These are phyloP conservation scores for Leguminivora glycinivorella DNA, from an alignment of 1,140 invertebrate species.

Conservation along the genomic window DNA sequence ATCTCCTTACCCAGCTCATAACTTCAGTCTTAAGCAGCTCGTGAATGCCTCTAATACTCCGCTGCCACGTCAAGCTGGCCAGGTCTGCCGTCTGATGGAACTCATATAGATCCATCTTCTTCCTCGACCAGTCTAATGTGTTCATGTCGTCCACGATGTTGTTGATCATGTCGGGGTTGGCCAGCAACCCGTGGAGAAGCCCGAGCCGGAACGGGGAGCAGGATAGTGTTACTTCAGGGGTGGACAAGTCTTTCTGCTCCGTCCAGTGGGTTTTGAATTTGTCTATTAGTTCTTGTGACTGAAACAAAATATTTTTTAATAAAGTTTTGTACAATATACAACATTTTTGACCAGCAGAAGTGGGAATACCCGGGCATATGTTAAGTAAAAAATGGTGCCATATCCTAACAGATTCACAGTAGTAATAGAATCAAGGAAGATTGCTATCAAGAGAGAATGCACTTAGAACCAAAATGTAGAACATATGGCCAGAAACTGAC, in stretches of 20 bases:
- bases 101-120: conserved; percentile 85
- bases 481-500: too few relatives aligned
- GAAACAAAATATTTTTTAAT: conserved; percentile 37
- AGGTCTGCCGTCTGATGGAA: conserved; percentile 85
- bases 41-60: conserved; percentile 78
- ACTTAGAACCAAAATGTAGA: too few relatives aligned
- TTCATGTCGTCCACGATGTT: conserved; percentile 82
- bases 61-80: conserved; percentile 77
- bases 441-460: too few relatives aligned
- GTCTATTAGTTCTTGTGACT: conserved; percentile 63
- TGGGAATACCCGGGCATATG: too few relatives aligned
- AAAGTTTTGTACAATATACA: not conserved
- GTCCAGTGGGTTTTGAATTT: conserved; percentile 59
- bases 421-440: too few relatives aligned
- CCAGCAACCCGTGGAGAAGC: conserved; percentile 80
- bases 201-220: conserved; percentile 76
- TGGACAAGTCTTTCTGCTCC: conserved; percentile 53
- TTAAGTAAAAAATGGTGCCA: too few relatives aligned
- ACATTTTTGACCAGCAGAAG: too few relatives aligned
- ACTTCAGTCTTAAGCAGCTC: conserved; percentile 80
- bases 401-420: too few relatives aligned
- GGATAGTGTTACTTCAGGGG: conserved; percentile 56
- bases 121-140: conserved; percentile 82
- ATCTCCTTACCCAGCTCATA: conserved; percentile 77
- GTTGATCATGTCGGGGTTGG: conserved; percentile 77